These are phyloP conservation scores for Limnephilus lunatus DNA, from an alignment of 2,888 invertebrate genomes.

Conservation along the genomic window DNA sequence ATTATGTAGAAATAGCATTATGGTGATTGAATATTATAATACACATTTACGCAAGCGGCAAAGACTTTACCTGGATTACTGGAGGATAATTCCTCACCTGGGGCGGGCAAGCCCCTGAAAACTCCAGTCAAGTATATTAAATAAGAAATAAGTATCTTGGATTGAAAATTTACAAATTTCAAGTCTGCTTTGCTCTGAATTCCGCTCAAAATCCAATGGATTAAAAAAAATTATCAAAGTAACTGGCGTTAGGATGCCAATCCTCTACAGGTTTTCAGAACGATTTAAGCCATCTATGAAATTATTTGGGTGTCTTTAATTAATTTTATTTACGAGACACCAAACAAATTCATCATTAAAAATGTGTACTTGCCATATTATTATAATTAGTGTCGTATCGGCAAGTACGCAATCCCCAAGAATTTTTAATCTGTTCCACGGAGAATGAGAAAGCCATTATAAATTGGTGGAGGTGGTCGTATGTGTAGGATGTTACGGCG, in stretches of 20 bases:
- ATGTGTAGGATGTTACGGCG: not conserved
- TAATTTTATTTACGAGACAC: not conserved
- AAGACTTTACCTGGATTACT: slow-evolving; percentile 48
- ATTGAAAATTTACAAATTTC: not conserved
- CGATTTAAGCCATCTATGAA: not conserved
- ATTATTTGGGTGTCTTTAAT: not conserved
- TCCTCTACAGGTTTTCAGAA: not conserved
- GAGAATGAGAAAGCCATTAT: no score
- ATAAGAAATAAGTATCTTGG: not conserved
- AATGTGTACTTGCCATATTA: no score
- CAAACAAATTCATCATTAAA: not conserved
- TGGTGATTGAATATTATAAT: slow-evolving; percentile 51
- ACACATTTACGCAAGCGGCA: slow-evolving; percentile 15
- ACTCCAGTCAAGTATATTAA: not conserved
- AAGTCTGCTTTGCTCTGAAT: not conserved
- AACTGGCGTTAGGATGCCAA: not conserved
- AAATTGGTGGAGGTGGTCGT: not conserved
- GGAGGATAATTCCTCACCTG: slow-evolving; percentile 47
- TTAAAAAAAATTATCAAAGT: not conserved
- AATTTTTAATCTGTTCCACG: not conserved
- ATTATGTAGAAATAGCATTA: slow-evolving; percentile 56
- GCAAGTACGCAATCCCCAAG: not conserved
- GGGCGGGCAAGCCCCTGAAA: not conserved
- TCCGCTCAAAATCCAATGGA: not conserved
- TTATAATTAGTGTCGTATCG: not conserved